These are phyloP conservation scores for Psittacus erithacus DNA, from an alignment of 2,113 vertebrate genomes.

Conservation along the genomic window DNA sequence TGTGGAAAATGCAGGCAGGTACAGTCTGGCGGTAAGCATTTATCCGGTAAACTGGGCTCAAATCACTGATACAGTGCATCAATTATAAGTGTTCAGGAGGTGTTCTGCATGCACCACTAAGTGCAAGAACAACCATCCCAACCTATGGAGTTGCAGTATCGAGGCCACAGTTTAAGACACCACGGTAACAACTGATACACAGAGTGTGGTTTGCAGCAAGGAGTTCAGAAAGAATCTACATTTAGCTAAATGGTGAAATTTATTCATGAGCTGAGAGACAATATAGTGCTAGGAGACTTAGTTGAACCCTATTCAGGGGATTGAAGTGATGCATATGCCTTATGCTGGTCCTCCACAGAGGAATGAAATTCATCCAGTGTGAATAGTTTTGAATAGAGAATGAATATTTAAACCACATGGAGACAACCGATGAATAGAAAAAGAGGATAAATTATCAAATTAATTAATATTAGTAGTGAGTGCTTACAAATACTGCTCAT, in stretches of 20 bases:
- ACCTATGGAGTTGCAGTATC: background rate
- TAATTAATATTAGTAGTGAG: slow-evolving; percentile 69
- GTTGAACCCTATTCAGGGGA: slow-evolving; percentile 31
- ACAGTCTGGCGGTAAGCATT: background rate
- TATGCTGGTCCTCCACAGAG: slow-evolving; percentile 20
- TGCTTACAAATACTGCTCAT: slow-evolving; percentile 58
- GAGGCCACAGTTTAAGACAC: background rate
- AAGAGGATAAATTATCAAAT: slow-evolving; percentile 51
- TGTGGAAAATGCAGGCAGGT: background rate
- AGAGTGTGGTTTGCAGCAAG: background rate
- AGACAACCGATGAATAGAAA: slow-evolving; percentile 56
- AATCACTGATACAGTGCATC: background rate
- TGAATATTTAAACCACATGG: slow-evolving; percentile 53
- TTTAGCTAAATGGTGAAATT: background rate
- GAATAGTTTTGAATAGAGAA: slow-evolving; percentile 47
- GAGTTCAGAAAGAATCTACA: background rate
- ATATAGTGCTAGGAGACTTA: background rate
- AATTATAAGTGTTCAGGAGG: background rate
- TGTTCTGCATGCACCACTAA: background rate
- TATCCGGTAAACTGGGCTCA: background rate
- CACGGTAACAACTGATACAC: background rate
- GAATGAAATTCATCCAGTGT: slow-evolving; percentile 20
- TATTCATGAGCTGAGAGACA: slow-evolving; percentile 22
- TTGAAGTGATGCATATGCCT: slow-evolving; percentile 32
- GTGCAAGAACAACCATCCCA: background rate